These are phyloP conservation scores for Lasioglossum marginatum DNA, from an alignment of 2,888 invertebrate species.

Conservation along the genomic window DNA sequence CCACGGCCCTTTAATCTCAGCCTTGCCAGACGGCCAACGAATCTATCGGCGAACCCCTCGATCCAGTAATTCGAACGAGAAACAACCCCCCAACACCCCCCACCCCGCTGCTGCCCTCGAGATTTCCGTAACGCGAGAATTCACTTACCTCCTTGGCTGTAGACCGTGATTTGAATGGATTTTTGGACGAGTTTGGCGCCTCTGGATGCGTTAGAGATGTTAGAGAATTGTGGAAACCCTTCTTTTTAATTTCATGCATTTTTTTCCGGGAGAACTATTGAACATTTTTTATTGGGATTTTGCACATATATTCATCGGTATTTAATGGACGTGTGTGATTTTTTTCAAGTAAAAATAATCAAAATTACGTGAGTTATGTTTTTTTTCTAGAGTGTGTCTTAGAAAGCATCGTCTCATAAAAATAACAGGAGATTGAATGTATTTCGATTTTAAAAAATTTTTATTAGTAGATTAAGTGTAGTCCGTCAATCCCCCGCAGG, in stretches of 20 bases:
- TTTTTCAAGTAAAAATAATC: not conserved
- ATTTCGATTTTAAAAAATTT: no score
- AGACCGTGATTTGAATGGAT: not conserved
- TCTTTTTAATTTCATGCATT: not conserved
- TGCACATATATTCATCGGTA: no score
- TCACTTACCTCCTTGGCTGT: not conserved
- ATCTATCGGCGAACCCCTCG: conserved; percentile 3
- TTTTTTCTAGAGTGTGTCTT: no score
- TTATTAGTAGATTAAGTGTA: no score
- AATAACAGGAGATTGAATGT: no score
- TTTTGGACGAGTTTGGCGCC: no score
- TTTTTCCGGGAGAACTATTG: not conserved
- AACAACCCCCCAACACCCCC: not conserved
- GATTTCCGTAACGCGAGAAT: conserved; percentile 3
- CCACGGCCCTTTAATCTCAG: conserved; percentile 54
- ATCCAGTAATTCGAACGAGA: conserved; percentile 29
- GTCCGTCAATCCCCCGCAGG: no score
- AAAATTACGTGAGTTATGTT: not conserved
- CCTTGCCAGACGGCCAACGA: conserved; percentile 33
- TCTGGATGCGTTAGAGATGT: not conserved
- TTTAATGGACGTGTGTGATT: not conserved
- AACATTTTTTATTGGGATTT: not conserved
- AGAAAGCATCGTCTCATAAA: no score
- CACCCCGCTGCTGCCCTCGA: not conserved
- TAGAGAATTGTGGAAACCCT: not conserved